Evolutionary conservation across 1,140 invertebrate genomes (phyloP).

Genomic region (Drosophila teissieri): DNA sequence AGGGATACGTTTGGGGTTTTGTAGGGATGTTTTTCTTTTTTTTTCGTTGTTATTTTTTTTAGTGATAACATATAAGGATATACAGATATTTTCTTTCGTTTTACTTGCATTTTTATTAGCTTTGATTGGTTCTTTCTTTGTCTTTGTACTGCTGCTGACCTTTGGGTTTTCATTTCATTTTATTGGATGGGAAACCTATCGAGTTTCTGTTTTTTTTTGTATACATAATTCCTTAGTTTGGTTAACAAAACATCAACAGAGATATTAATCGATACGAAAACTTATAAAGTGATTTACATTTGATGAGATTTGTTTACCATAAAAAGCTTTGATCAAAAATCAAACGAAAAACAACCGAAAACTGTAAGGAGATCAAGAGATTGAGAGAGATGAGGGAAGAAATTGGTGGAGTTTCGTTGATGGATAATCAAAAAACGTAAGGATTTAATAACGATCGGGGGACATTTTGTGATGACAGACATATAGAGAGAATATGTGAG

Average conservation of each 20-base stretch:
- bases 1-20: conserved; percentile 76
- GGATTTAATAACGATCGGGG: conserved; percentile 31
- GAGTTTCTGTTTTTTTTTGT: conserved; percentile 40
- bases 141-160: conserved; percentile 30
- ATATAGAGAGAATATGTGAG: conserved; percentile 12
- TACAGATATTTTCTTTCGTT: conserved; percentile 62
- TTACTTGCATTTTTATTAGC: conserved; percentile 61
- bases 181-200: conserved; percentile 28
- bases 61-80: conserved; percentile 78
- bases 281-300: conserved; percentile 42
- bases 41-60: conserved; percentile 47
- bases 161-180: conserved; percentile 38
- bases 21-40: conserved; percentile 43
- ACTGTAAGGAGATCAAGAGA: conserved; percentile 18
- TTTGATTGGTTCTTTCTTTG: conserved; percentile 49
- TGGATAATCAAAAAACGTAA: conserved; percentile 38
- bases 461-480: conserved; percentile 48
- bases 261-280: conserved; percentile 35
- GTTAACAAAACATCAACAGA: conserved; percentile 40
- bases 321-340: conserved; percentile 74
- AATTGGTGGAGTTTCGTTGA: conserved; percentile 24
- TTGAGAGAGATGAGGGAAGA: conserved; percentile 24
- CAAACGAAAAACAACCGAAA: conserved; percentile 50
- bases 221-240: conserved; percentile 39
- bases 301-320: conserved; percentile 66